Conservation (phyloP, 2,113 vertebrate species). For the Podarcis muralis region DNA sequence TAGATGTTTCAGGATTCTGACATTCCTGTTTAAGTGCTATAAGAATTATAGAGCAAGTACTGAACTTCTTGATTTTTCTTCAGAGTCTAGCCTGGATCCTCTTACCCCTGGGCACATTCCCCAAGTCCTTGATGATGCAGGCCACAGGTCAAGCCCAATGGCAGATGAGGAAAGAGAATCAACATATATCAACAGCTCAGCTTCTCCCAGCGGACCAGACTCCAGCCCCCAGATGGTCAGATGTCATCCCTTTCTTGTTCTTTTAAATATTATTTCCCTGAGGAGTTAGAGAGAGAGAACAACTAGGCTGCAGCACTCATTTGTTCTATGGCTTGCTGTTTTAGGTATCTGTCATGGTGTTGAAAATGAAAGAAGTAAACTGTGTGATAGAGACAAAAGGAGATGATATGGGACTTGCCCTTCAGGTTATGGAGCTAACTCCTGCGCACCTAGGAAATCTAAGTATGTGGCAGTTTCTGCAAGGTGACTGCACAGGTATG, state of each 20-base stretch:
- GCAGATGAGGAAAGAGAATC: slow-evolving; percentile 77
- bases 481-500: slow-evolving; percentile 78
- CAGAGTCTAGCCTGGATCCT: slow-evolving; percentile 86
- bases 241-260: not conserved
- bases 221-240: slow-evolving; percentile 82
- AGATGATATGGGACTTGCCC: slow-evolving; percentile 83
- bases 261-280: not conserved
- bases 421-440: slow-evolving; percentile 79
- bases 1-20: not conserved
- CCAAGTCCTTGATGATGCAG: slow-evolving; percentile 35
- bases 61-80: slow-evolving; percentile 32
- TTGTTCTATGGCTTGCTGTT: slow-evolving; percentile 25
- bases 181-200: slow-evolving; percentile 85
- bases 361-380: slow-evolving; percentile 81
- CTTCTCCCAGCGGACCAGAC: slow-evolving; percentile 85
- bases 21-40: no score
- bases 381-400: slow-evolving; percentile 83
- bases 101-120: slow-evolving; percentile 72
- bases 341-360: slow-evolving; percentile 87
- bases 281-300: not conserved
- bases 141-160: slow-evolving; percentile 73
- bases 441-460: slow-evolving; percentile 85
- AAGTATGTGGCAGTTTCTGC: slow-evolving; percentile 82
- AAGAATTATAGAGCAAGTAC: no score
- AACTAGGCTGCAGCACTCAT: not conserved